Evolutionary conservation across 64 coral and sea anemone species (phyloP), one percentile per base, ranked within the genome.

Genomic region (Pachyseris speciosa): DNA sequence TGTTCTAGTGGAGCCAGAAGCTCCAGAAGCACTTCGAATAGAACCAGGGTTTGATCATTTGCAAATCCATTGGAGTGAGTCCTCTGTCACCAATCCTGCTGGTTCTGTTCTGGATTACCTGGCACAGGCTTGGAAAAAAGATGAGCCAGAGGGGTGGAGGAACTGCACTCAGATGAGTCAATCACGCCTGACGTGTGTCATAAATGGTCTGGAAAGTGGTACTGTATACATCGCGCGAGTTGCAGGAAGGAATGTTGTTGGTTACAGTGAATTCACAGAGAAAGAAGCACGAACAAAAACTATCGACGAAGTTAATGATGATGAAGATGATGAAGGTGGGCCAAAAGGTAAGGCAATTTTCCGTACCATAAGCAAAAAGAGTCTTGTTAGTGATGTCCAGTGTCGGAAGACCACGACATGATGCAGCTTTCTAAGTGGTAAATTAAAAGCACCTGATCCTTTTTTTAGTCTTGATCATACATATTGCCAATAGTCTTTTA

Each of bases 81-180:
- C 72, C 40, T n/a, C n/a, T n/a, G 5, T 74, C 42, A 47, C 72
- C 7, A 6, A 31, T 47, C 42, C 72, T 11, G 42, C 22, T 47
- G 2, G 20, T 47, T 41, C 72, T 44, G 72, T 74, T 28, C 72
- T 48, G 40, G 72, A 74, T 47, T 74, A 74, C 10, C 39, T 74
- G 5, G 72, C 48, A 3, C 40, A 45, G 24, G 40, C 48, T 26
- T 10, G 40, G 10, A 41, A 74, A 41, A 48, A 74, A 30, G 39
- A 74, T 27, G 40, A 74, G 7, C 12, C 39, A 45, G 12, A 12
- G 40, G 1, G n/a, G 42, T 16, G 39, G 42, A 74, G n/a, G 12
- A 74, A 47, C 42, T 74, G 42, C 16, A 47, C 71, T 5, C 9
- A 11, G 26, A 29, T 74, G 40, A 74, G 29, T 15, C 19, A 47